A percentile compares a stretch with the other conserved stretches of the same genome.
Evolutionary conservation across 2,113 vertebrate genomes (phyloP).

Genomic region (Rhineura floridana): DNA sequence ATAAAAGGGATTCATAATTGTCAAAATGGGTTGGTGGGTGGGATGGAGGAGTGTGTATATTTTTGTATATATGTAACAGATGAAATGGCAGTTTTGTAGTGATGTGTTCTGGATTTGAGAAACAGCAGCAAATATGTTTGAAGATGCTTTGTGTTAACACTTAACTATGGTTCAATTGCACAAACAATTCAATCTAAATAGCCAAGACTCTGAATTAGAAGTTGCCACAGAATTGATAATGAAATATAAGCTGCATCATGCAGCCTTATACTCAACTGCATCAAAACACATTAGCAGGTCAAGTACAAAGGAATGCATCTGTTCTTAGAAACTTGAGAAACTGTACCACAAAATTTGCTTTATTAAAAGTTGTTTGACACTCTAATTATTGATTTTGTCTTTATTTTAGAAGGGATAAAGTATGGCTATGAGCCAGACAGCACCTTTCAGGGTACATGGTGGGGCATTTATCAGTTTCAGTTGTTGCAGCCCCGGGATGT

Average conservation of each 20-base stretch:
- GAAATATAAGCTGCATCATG: constrained; percentile 67
- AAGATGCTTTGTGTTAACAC: constrained; percentile 72
- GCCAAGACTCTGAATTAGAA: constrained; percentile 69
- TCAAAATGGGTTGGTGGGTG: constrained; percentile 51
- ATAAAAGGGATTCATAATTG: constrained; percentile 50
- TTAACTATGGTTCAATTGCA: constrained; percentile 68
- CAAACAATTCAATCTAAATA: constrained; percentile 65
- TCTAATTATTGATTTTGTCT: constrained; percentile 6
- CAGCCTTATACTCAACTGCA: constrained; percentile 66
- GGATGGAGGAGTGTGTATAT: constrained; percentile 70
- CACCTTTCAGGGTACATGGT: background rate
- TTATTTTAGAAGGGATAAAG: constrained; percentile 11
- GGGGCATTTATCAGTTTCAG: background rate
- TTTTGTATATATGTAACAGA: constrained; percentile 83
- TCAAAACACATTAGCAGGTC: constrained; percentile 66
- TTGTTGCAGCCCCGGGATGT: no score
- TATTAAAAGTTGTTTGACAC: constrained; percentile 70
- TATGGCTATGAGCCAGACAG: background rate
- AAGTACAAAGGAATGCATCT: constrained; percentile 76
- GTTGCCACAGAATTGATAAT: constrained; percentile 60
- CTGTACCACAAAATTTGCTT: constrained; percentile 71
- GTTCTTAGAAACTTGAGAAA: constrained; percentile 71
- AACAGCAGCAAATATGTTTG: constrained; percentile 68
- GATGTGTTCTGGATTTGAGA: constrained; percentile 73
- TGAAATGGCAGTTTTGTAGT: constrained; percentile 81